Percentiles rank a stretch among this genome's conserved stretches.
phyloP scores from a whole-genome alignment of 2,888 invertebrate species.

The Malacosoma neustria region DNA sequence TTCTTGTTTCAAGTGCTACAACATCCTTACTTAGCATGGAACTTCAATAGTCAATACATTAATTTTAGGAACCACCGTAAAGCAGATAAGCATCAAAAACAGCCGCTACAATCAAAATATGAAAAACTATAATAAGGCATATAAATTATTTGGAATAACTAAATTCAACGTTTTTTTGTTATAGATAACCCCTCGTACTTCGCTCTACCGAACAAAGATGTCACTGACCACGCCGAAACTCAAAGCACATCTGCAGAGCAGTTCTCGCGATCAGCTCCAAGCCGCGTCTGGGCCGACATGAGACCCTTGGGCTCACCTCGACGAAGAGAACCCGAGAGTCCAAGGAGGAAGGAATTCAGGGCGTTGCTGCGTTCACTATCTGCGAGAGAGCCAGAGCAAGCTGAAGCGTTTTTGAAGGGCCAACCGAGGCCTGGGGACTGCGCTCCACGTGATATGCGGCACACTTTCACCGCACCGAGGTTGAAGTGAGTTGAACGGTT shows the following conservation, averaged over 20 bases:
- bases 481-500: conserved; percentile 51
- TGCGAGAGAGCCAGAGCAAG: conserved; percentile 77
- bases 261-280: conserved; percentile 80
- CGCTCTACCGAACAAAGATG: conserved; percentile 75
- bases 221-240: conserved; percentile 39
- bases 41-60: too few relatives aligned
- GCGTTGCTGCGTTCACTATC: conserved; percentile 78
- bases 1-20: too few relatives aligned
- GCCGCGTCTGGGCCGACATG: conserved; percentile 72
- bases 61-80: too few relatives aligned
- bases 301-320: conserved; percentile 53
- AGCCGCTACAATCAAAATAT: too few relatives aligned
- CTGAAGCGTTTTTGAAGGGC: conserved; percentile 79
- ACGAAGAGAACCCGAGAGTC: conserved; percentile 55
- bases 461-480: conserved; percentile 59
- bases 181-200: conserved; percentile 88
- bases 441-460: conserved; percentile 70
- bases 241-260: conserved; percentile 62
- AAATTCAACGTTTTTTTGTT: conserved; percentile 53
- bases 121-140: too few relatives aligned
- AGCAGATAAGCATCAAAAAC: too few relatives aligned
- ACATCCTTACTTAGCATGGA: too few relatives aligned
- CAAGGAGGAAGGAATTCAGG: conserved; percentile 69
- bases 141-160: too few relatives aligned
- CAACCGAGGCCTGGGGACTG: conserved; percentile 82